Evolutionary conservation across 2,888 invertebrate genomes (phyloP).

Genomic region (Cataglyphis rosenhaueri): DNA sequence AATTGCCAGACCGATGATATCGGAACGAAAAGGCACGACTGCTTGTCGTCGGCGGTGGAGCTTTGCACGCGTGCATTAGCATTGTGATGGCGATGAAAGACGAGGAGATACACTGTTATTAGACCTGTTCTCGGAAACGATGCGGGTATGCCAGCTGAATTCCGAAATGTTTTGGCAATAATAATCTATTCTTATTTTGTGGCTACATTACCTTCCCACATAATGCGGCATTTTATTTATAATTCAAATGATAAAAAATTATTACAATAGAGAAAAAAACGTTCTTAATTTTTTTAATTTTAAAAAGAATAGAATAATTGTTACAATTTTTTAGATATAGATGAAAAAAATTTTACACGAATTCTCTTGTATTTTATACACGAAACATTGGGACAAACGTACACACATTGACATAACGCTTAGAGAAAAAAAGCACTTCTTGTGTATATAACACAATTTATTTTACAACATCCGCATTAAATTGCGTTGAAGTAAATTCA

Average conservation of each 20-base stretch:
- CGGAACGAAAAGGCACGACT: slow-evolving; percentile 51
- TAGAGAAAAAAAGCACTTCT: not conserved
- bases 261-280: not conserved
- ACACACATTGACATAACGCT: not conserved
- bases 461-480: slow-evolving; percentile 15
- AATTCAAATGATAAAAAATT: slow-evolving; percentile 12
- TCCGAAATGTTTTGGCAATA: slow-evolving; percentile 26
- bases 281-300: not conserved
- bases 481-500: slow-evolving; percentile 27
- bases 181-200: slow-evolving; percentile 7
- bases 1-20: slow-evolving; percentile 62
- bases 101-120: slow-evolving; percentile 65
- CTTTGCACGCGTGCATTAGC: slow-evolving; percentile 67
- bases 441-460: not conserved
- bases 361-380: not conserved
- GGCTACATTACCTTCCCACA: not conserved
- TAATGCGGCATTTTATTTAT: not conserved
- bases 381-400: not conserved
- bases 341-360: not conserved
- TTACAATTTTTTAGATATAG: not conserved
- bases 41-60: slow-evolving; percentile 59
- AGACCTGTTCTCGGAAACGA: slow-evolving; percentile 50
- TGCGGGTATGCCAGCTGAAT: slow-evolving; percentile 26
- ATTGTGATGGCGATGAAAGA: slow-evolving; percentile 63
- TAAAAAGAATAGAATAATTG: slow-evolving; percentile 3